Evolutionary conservation across 2,113 vertebrate genomes (phyloP), one percentile per base, ranked within the genome.

Genomic region (Ciconia stormi): DNA sequence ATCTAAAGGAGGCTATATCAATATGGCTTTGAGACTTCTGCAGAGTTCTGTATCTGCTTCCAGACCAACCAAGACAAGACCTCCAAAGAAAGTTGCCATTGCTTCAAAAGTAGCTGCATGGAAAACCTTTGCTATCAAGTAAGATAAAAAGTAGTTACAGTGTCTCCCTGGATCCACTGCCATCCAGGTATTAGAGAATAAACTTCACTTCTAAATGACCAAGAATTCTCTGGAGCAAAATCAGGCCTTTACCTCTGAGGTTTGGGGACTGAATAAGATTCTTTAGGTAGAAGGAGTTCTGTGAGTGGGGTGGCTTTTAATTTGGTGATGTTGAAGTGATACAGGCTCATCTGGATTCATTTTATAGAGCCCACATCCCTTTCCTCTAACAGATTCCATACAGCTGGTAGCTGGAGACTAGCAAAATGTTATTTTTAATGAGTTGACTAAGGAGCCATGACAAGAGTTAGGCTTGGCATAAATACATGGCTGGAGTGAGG

Each of bases 381-480:
- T 71, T 72, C 61, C 65, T 93, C 69, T 47, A 65, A 59, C n/a
- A 53, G 44, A 86, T n/a, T 32, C 38, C 40, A 10, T 44, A 29
- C 25, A 67, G 52, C 34, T 89, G 74, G n/a, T 22, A 36, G 49
- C 8, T 90, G 89, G 74, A 90, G 72, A 65, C n/a, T 1, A 79
- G 65, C 1, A 25, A 83, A 36, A 47, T 72, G 55, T 71, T 97
- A 77, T 87, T 93, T 91, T 88, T 94, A 91, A 90, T 82, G 58
- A 95, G 79, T 69, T 95, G 90, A 92, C 3, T 6, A 46, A 77
- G 95, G 62, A 95, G 70, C 93, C 93, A 94, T 92, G 91, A 86
- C 93, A 97, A 97, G 77, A 76, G 82, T 65, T 87, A 21, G 42
- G 82, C 61, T 94, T 93, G 92, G 91, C 63, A 29, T 73, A 80